Base-by-base conservation (phyloP, 2,888 invertebrate species). In the Gymnoscelis rufifasciata region DNA sequence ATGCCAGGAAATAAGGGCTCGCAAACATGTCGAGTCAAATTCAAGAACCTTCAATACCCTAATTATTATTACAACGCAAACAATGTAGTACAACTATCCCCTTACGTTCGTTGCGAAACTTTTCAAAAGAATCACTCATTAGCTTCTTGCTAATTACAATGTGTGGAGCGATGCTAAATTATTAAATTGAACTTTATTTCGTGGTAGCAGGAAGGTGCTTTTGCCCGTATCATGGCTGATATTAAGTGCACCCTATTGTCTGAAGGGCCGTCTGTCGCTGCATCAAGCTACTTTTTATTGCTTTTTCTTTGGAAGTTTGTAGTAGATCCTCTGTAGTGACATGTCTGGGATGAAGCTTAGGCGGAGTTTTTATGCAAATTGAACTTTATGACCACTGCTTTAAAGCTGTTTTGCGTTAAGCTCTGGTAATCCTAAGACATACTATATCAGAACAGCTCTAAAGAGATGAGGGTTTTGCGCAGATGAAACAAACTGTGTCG, bases 161-260 rank as follows among this genome's bases (percentile, higher is more conserved):
- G n/a, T n/a, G n/a, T n/a, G n/a, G n/a, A n/a, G 39, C 43, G 63
- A 64, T 19, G 19, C 5, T 19, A 3, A 3, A 5, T 3, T 19
- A 3, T 19, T 10, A 52, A 37, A 48, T 36, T 47, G 8, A 52
- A 53, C 54, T 48, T 49, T 56, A 47, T 30, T 0, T 1, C 0
- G 12, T n/a, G 8, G 41, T n/a, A 45, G 46, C 55, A 59, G 43
- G 52, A 48, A 38, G 14, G 39, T 27, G 33, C 30, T 29, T 35
- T 39, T 43, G 55, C 60, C 52, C 54, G 66, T 64, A 66, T n/a
- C 64, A 68, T 65, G 74, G 77, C 73, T 68, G 74, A 77, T 69
- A 78, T 77, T 78, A 77, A 81, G 78, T 74, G 67, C 64, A 62
- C 70, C 68, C 71, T 62, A 82, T 83, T 84, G 84, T 84, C 77